phyloP scores from a whole-genome alignment of 92 coral and sea anemone genomes.

The Phymanthus crucifer region DNA sequence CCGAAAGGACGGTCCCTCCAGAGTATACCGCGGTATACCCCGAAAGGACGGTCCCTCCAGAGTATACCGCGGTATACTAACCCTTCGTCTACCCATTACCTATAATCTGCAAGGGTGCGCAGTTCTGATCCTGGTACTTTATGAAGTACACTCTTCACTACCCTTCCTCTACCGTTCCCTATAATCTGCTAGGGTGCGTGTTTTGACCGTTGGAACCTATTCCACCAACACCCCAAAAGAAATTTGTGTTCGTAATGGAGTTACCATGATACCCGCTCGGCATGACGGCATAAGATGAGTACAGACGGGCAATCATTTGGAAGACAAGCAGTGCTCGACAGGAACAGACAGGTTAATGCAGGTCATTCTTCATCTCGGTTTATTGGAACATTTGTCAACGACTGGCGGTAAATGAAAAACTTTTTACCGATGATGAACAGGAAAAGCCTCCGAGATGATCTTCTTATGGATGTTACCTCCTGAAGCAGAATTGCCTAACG shows the following conservation, averaged over 20 bases:
- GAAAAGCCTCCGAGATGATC: not conserved
- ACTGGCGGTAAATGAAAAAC: not conserved
- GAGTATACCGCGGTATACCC: too few species aligned
- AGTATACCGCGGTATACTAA: too few species aligned
- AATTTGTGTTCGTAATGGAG: too few species aligned
- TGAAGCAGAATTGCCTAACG: not conserved
- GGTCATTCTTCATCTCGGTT: not conserved
- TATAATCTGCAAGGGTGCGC: not conserved
- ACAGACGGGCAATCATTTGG: not conserved
- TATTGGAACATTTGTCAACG: not conserved
- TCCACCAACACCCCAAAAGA: too few species aligned
- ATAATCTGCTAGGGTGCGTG: too few species aligned
- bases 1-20: too few species aligned
- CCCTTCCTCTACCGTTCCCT: too few species aligned
- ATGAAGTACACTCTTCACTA: too few species aligned
- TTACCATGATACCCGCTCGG: not conserved
- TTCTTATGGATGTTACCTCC: not conserved
- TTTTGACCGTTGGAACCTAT: too few species aligned
- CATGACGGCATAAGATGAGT: not conserved
- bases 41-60: too few species aligned
- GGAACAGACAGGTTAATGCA: constrained; percentile 3
- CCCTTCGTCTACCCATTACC: not conserved
- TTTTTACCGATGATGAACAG: not conserved
- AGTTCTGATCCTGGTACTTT: too few species aligned
- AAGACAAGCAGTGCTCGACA: not conserved